These are phyloP conservation scores for Spheniscus humboldti DNA, from an alignment of 2,797 vertebrate genomes.

Conservation along the genomic window DNA sequence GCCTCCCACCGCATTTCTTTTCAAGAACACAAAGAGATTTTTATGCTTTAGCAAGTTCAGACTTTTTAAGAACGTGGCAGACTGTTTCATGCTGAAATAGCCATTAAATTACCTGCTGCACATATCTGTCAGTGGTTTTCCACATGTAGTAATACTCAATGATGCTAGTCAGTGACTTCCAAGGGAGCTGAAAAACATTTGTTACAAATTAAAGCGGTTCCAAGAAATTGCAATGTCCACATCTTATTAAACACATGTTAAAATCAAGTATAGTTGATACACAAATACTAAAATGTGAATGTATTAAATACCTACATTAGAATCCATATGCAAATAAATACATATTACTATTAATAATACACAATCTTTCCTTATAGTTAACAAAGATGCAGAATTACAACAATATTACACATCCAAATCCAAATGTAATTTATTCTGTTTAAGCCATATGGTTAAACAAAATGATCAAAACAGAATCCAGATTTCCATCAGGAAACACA, in stretches of 20 bases:
- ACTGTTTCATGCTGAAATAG: neutral
- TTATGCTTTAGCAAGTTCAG: neutral
- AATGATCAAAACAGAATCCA: neutral
- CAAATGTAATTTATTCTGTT: neutral
- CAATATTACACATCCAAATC: neutral
- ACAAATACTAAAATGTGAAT: neutral
- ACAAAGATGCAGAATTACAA: neutral
- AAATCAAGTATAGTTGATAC: neutral
- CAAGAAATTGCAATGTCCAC: neutral
- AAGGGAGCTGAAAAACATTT: slow-evolving; percentile 78
- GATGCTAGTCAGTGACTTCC: slow-evolving; percentile 89
- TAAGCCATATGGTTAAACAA: neutral
- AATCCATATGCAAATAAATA: neutral
- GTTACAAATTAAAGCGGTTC: neutral
- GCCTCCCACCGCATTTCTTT: neutral
- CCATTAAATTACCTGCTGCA: slow-evolving; percentile 80
- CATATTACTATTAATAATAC: neutral
- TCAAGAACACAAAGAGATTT: neutral
- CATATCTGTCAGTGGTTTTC: slow-evolving; percentile 90
- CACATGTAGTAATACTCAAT: slow-evolving; percentile 92
- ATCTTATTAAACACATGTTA: neutral
- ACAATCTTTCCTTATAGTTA: neutral
- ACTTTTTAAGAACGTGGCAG: neutral
- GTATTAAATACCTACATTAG: neutral
- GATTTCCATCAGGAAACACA: neutral